Evolutionary conservation across 2,113 vertebrate genomes (phyloP).

Genomic region (Syrmaticus mikado): DNA sequence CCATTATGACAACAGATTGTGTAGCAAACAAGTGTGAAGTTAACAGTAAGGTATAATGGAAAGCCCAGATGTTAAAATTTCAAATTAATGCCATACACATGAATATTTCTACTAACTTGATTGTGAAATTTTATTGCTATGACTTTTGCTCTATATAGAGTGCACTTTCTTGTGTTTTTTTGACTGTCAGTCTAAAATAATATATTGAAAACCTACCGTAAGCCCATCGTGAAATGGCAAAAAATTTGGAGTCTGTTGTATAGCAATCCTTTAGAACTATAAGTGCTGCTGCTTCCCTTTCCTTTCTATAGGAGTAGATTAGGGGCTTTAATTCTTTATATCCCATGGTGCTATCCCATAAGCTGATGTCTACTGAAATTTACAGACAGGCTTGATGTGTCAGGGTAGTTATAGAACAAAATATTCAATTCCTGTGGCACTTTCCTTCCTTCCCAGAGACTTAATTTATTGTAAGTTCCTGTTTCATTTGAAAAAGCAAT

Average conservation of each 20-base stretch:
- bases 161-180: neutral
- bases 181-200: neutral
- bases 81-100: neutral
- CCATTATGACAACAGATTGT: neutral
- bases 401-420: neutral
- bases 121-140: neutral
- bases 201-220: neutral
- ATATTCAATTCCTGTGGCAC: neutral
- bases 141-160: neutral
- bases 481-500: neutral
- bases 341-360: neutral
- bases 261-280: neutral
- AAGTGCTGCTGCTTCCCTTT: neutral
- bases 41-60: neutral
- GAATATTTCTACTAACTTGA: neutral
- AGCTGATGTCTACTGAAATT: neutral
- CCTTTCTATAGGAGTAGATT: neutral
- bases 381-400: neutral
- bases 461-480: neutral
- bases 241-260: neutral
- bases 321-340: neutral
- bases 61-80: neutral
- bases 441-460: neutral
- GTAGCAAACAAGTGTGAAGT: neutral
- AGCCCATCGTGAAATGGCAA: neutral